A percentile compares a stretch with the other conserved stretches of the same genome.
phyloP scores from a whole-genome alignment of 2,113 vertebrate species.

The Malurus cyaneus region DNA sequence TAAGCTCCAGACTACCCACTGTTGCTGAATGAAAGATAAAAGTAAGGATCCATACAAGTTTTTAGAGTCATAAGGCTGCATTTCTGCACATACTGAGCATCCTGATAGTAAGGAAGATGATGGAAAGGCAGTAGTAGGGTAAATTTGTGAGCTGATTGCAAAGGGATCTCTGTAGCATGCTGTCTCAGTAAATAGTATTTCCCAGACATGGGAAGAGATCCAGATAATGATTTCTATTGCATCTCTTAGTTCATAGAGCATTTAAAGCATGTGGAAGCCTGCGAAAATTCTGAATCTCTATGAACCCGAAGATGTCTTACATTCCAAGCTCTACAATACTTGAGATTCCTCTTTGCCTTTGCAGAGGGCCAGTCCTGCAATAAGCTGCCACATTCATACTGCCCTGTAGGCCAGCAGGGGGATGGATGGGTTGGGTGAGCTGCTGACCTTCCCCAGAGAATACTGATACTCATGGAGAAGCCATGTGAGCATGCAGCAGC shows the following conservation, averaged over 20 bases:
- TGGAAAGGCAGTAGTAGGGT: background rate
- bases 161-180: background rate
- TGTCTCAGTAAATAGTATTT: background rate
- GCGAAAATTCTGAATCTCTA: background rate
- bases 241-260: background rate
- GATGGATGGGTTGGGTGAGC: background rate
- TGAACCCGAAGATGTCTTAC: background rate
- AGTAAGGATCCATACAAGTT: background rate
- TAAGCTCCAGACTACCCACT: background rate
- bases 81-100: background rate
- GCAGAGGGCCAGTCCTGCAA: background rate
- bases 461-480: background rate
- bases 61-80: background rate
- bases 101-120: background rate
- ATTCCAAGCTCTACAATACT: background rate
- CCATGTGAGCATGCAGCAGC: background rate
- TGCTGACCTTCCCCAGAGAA: background rate
- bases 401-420: background rate
- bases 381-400: background rate
- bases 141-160: background rate
- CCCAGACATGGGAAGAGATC: background rate
- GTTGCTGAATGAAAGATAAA: background rate
- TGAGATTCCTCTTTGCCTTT: background rate
- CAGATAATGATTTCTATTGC: background rate
- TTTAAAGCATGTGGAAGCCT: background rate